These are phyloP conservation scores for Atrina japonica DNA, from an alignment of 2,888 invertebrate genomes.

Conservation along the genomic window DNA sequence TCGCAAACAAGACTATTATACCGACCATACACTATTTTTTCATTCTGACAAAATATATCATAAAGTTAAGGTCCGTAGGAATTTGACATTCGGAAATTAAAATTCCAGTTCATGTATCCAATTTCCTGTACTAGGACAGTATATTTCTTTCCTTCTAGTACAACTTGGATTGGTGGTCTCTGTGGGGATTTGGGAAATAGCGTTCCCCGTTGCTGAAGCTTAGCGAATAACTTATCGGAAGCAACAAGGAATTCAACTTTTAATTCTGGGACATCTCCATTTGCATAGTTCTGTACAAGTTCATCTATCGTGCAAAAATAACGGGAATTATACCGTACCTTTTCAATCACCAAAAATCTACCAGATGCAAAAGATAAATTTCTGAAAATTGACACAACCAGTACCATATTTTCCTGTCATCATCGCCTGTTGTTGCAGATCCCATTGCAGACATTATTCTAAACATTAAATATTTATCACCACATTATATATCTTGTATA, in stretches of 20 bases:
- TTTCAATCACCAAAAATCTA: constrained; percentile 55
- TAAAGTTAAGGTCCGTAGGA: constrained; percentile 67
- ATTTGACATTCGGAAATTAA: constrained; percentile 69
- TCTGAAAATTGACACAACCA: constrained; percentile 50
- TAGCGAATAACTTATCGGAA: constrained; percentile 47
- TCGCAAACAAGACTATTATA: no score
- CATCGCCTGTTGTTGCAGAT: constrained; percentile 32
- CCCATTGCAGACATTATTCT: constrained; percentile 52
- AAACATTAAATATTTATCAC: constrained; percentile 18
- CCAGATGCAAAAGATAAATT: constrained; percentile 56
- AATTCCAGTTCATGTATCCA: constrained; percentile 71
- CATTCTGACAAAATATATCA: constrained; percentile 63
- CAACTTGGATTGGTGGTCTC: constrained; percentile 60
- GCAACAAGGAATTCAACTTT: constrained; percentile 37
- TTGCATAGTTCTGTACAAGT: constrained; percentile 18
- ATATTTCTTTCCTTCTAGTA: constrained; percentile 73
- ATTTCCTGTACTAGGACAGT: constrained; percentile 64
- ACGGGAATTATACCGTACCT: constrained; percentile 52
- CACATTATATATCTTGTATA: constrained; percentile 39
- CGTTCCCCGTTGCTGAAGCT: constrained; percentile 48
- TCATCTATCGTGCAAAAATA: constrained; percentile 47
- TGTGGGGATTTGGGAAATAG: constrained; percentile 49
- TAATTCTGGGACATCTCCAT: constrained; percentile 23
- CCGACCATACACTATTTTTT: constrained; percentile 74
- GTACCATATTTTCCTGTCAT: constrained; percentile 44